Percentiles rank a stretch among this genome's conserved stretches.
phyloP scores from a whole-genome alignment of 1,140 invertebrate species.

The Patella vulgata region DNA sequence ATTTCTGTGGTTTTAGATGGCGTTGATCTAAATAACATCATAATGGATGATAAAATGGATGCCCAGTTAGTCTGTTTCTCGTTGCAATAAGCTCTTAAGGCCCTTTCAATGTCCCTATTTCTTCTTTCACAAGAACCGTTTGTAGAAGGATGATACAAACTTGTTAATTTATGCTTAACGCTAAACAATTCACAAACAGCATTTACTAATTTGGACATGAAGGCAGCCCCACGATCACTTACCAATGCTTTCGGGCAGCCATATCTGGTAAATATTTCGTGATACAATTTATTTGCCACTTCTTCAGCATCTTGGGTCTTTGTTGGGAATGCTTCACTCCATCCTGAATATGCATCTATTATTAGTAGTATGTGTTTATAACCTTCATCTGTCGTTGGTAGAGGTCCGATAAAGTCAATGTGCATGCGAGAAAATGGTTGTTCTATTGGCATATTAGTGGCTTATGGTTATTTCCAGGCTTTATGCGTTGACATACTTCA shows the following conservation, averaged over 20 bases:
- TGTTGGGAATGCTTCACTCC: slow-evolving; percentile 32
- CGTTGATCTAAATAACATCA: slow-evolving; percentile 26
- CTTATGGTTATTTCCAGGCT: too few relatives aligned
- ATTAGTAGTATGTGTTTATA: slow-evolving; percentile 36
- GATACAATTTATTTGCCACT: slow-evolving; percentile 30
- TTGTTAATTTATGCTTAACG: slow-evolving; percentile 21
- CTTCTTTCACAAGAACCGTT: slow-evolving; percentile 35
- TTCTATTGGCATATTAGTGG: slow-evolving; percentile 23
- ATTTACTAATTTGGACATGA: slow-evolving; percentile 34
- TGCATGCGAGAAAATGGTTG: slow-evolving; percentile 33
- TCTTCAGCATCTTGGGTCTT: slow-evolving; percentile 25
- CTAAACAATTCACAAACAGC: slow-evolving; percentile 37
- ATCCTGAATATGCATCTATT: slow-evolving; percentile 34
- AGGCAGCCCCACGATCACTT: slow-evolving; percentile 35
- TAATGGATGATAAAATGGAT: slow-evolving; percentile 9
- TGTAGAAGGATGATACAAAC: slow-evolving; percentile 37
- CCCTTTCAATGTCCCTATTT: slow-evolving; percentile 20
- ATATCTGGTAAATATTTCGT: slow-evolving; percentile 32
- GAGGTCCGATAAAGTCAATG: slow-evolving; percentile 37
- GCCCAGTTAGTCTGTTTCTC: slow-evolving; percentile 26
- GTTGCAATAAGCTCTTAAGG: slow-evolving; percentile 18
- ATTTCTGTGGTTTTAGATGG: too few relatives aligned
- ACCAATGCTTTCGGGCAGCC: slow-evolving; percentile 28
- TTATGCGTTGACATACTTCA: too few relatives aligned
- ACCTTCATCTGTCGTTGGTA: slow-evolving; percentile 22